Base-by-base conservation (phyloP, 1,140 invertebrate species). In the Helicorthomorpha holstii region DNA sequence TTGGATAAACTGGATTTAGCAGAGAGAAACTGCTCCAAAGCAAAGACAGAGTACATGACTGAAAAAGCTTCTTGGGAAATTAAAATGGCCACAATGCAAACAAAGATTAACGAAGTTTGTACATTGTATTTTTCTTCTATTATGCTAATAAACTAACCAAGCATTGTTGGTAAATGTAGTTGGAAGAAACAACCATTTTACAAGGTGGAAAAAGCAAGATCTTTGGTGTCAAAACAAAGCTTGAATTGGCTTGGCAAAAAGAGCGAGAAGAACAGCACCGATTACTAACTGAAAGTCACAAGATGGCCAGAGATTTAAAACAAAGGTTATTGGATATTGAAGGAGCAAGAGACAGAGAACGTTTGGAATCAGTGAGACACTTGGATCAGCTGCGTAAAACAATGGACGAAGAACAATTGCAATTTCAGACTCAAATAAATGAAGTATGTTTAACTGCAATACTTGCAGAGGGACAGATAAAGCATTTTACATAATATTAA, bases 171-270 rank as follows among this genome's bases (percentile, higher is more conserved):
- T 49, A 7, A 10, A 7, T 44, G 27, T 54, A 55, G 44, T 51
- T 67, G n/a, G 85, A 53, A 57, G 69, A 70, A 56, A 68, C 68
- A 53, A 64, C 64, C 26, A 57, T 72, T 4, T 57, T 66, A 21
- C 60, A 63, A 25, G 61, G 65, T 7, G 64, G 65, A 1, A 72
- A 87, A 51, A 83, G 85, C 0, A 83, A 87, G 61, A 81, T 88
- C 56, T 81, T 84, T 2, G 85, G 86, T 23, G 69, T 89, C 46
- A 82, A 85, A 63, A 88, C 88, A 1, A 77, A 85, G 38, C 81
- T 95, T 75, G 90, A 95, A 64, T 67, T 93, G 14, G 87, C 89
- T 1, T 96, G 91, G 91, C 88, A 93, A 60, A 94, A 93, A 64
- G 92, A 96, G 65, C 73, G 91, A 50, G 83, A 88, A 61, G 88